Evolutionary conservation across 2,888 invertebrate genomes (phyloP).

Genomic region (Antheraea assamensis): DNA sequence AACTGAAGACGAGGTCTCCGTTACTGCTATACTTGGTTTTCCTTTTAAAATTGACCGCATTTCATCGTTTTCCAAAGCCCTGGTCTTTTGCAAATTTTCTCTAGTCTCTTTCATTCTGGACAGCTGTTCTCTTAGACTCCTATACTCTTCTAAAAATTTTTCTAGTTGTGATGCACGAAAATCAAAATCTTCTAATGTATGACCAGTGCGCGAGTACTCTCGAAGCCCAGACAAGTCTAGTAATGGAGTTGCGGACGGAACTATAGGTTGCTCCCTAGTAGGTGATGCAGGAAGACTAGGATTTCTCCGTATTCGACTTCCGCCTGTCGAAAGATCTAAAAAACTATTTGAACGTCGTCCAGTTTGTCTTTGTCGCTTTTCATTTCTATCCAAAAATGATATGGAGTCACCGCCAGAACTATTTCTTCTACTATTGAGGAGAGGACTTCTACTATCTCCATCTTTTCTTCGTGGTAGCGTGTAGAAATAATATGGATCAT

Average conservation of each 20-base stretch:
- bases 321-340: conserved; percentile 84
- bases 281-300: conserved; percentile 87
- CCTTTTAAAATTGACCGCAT: conserved; percentile 81
- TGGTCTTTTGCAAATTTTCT: conserved; percentile 82
- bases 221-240: conserved; percentile 83
- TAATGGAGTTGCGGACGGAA: conserved; percentile 83
- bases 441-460: conserved; percentile 88
- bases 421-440: conserved; percentile 87
- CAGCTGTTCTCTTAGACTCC: conserved; percentile 88
- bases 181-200: conserved; percentile 84
- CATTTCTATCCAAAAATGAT: conserved; percentile 66
- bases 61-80: conserved; percentile 77
- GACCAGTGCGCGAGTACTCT: conserved; percentile 69
- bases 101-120: conserved; percentile 91
- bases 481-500: conserved; percentile 82
- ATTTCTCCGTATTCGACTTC: conserved; percentile 66
- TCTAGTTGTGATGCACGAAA: conserved; percentile 91
- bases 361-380: conserved; percentile 61
- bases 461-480: conserved; percentile 84
- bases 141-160: conserved; percentile 90
- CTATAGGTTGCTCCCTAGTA: conserved; percentile 71
- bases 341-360: conserved; percentile 86
- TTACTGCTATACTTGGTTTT: conserved; percentile 78
- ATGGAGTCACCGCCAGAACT: conserved; percentile 87
- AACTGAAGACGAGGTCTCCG: conserved; percentile 73